Base-by-base conservation (phyloP, 1,140 invertebrate genomes). In the Zaprionus lachaisei region DNA sequence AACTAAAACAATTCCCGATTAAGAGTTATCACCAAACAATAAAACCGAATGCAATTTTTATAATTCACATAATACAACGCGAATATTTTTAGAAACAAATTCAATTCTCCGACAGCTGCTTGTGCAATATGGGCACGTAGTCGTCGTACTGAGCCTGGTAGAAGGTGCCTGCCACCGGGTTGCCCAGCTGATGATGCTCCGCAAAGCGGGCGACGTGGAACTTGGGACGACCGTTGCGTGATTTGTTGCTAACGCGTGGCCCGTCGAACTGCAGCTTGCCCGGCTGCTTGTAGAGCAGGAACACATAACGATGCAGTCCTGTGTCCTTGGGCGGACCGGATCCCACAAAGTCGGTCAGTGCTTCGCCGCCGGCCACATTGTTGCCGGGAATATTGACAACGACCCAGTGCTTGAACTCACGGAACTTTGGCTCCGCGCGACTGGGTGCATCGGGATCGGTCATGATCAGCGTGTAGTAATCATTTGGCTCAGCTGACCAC, bases 341-440 rank as follows among this genome's bases (percentile, higher is more conserved):
- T 31, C 98, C 97, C 70, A 98, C 93, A 92, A 98, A 99, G 1
- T 95, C 96, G 2, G 96, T 95, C 97, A 98, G 92, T 15, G 94
- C 94, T 57, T 97, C 96, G 11, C 98, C 98, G 41, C 95, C 93
- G 0, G 87, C 74, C 1, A 99, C 92, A 67, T 97, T 94, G 74
- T 94, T 94, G 14, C 96, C 98, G 9, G 97, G 97, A 82, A 99
- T 98, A 87, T 99, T 99, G 5, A 94, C 96, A 1, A 99, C 96
- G 1, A 99, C 92, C 98, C 98, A 99, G 92, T 99, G 98, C 81
- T 97, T 96, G 95, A 96, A 98, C 93, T 98, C 97, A 5, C 97
- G 94, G 83, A 95, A 96, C 49, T 95, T 96, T 0, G 96, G 97
- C 60, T 96, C 94, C 1, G 94, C 92, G 0, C 97, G 95, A 81